Evolutionary conservation across 2,888 invertebrate genomes (phyloP), one percentile per base, ranked within the genome.

Genomic region (Ectemnius lituratus): DNA sequence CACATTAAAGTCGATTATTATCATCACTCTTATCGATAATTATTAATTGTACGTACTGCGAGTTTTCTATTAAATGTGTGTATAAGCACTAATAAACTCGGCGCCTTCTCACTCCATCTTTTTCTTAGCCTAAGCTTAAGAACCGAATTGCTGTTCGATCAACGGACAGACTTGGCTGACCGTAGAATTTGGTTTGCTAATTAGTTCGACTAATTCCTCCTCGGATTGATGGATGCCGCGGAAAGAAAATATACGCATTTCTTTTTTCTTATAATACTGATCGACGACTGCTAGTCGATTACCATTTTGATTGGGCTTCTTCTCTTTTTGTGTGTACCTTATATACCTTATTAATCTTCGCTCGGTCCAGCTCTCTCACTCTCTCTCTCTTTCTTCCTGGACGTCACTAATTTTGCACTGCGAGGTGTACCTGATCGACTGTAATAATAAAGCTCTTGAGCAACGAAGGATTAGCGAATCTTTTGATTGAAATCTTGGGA

Each of bases 21-120:
- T 74, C 69, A 67, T 60, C 56, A 74, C 67, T 73, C 59, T 68
- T 75, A 72, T 70, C 64, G 57, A 46, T 59, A 46, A 76, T 62
- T 71, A 73, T 52, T 52, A 59, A 75, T 75, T 75, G 46, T 64
- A 68, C 69, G 75, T 75, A 77, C 66, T 67, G 68, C 61, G 47
- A 75, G 47, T 37, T 37, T 77, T 70, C 77, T 77, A 78, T 78
- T 77, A 77, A 75, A 77, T 68, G 69, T 58, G 66, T 52, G 16
- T 71, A 75, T 52, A 63, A 63, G 68, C 68, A 75, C 63, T 71
- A 75, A 75, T 66, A 60, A 63, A 69, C 63, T 66, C 52, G 52
- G 16, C 52, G 52, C 52, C 16, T 16, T 52, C 16, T 37, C 11
- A 1, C 37, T 37, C 37, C 5, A 6, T 71, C 14, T 69, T 62